A percentile compares a stretch with the other conserved stretches of the same genome.
Evolutionary conservation across 2,888 invertebrate species (phyloP).

Genomic region (Epistrophe eligans): DNA sequence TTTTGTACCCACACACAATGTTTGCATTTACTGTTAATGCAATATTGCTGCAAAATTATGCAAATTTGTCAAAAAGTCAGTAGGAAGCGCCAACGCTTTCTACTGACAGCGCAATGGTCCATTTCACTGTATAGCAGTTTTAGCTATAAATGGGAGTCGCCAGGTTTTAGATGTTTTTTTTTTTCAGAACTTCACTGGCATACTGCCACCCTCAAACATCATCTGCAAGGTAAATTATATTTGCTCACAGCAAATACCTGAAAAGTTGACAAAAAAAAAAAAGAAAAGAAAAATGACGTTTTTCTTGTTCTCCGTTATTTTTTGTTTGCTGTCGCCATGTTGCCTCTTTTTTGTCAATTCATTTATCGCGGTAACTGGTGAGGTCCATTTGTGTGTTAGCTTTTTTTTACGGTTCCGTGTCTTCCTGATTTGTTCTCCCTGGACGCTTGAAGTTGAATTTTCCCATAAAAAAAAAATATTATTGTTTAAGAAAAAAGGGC

Average conservation of each 20-base stretch:
- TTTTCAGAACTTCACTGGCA: not conserved
- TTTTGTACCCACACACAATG: slow-evolving; percentile 71
- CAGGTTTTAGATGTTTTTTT: slow-evolving; percentile 38
- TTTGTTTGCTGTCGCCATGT: slow-evolving; percentile 32
- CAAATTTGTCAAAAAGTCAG: slow-evolving; percentile 69
- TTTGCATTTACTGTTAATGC: slow-evolving; percentile 76
- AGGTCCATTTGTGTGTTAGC: slow-evolving; percentile 58
- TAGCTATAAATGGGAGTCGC: slow-evolving; percentile 32
- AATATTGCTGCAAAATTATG: slow-evolving; percentile 76
- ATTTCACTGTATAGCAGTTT: not conserved
- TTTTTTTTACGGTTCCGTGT: not conserved
- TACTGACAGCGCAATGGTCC: not conserved
- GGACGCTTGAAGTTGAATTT: slow-evolving; percentile 6
- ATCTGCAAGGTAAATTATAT: slow-evolving; percentile 70
- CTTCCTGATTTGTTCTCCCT: not conserved
- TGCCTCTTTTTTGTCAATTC: slow-evolving; percentile 55
- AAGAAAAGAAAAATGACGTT: not conserved
- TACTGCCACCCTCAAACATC: slow-evolving; percentile 41
- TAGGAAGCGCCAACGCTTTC: no score
- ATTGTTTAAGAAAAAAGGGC: no score
- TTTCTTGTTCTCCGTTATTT: slow-evolving; percentile 9
- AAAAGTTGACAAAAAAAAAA: slow-evolving; percentile 49
- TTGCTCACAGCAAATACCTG: slow-evolving; percentile 66
- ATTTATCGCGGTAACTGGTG: slow-evolving; percentile 35
- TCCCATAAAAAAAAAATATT: not conserved